These are phyloP conservation scores for Apomyelois bistriatella DNA, from an alignment of 2,888 invertebrate species.

Conservation along the genomic window DNA sequence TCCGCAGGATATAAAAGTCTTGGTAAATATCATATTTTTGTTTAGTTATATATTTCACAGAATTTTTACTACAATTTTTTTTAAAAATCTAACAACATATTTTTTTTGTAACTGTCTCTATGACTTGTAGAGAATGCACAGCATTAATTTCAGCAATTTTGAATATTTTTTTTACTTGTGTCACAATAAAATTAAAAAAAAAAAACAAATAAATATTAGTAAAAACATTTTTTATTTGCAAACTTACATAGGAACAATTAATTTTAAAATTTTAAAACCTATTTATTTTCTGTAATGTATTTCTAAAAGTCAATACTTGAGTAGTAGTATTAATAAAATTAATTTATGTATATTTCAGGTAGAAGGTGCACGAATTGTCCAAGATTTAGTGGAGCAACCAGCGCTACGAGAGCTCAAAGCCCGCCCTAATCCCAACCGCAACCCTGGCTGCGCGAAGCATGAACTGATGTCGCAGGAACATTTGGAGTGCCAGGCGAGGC, in stretches of 20 bases:
- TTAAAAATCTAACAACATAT: too few species aligned
- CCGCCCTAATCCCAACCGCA: slow-evolving; percentile 81
- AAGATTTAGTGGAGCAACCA: slow-evolving; percentile 79
- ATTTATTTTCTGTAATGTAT: neutral
- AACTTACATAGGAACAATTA: too few species aligned
- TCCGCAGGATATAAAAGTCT: slow-evolving; percentile 83
- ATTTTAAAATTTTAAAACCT: too few species aligned
- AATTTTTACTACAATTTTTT: too few species aligned
- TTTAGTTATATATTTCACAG: neutral
- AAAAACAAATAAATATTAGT: too few species aligned
- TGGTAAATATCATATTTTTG: slow-evolving; percentile 75
- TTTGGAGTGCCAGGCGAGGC: slow-evolving; percentile 86
- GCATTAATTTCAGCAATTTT: too few species aligned
- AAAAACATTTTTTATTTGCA: too few species aligned
- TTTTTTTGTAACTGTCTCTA: too few species aligned
- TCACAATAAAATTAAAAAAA: too few species aligned
- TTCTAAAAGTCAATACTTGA: neutral
- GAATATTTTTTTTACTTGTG: too few species aligned
- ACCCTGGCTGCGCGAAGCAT: slow-evolving; percentile 83
- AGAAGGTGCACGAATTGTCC: slow-evolving; percentile 86
- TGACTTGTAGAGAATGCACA: too few species aligned
- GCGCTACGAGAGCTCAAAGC: slow-evolving; percentile 81
- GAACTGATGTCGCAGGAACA: slow-evolving; percentile 86
- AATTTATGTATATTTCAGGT: slow-evolving; percentile 73
- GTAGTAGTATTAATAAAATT: neutral